Evolutionary conservation across 2,113 vertebrate genomes (phyloP), one percentile per base, ranked within the genome.

Genomic region (Oxygymnocypris stewartii): DNA sequence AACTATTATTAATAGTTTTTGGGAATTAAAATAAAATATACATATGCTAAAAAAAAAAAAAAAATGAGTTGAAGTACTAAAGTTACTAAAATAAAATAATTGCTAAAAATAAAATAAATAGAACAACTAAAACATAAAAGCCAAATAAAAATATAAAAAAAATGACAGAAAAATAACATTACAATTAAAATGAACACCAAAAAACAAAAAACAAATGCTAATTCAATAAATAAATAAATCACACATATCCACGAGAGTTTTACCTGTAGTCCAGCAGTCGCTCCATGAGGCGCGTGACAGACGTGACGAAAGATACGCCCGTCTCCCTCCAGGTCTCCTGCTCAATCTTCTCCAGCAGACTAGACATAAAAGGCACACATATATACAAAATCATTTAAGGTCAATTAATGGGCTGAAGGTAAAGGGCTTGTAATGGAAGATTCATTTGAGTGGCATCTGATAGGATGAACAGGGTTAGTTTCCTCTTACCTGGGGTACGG

Each of bases 241-340:
- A 59, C 35, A 28, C 28, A 31, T 31, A 31, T 31, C 28, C 28
- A 31, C 28, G 28, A 35, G 25, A 7, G 47, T 25, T 40, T 75
- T 78, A 98, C 98, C 98, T 95, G 91, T 99, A 99, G 94, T 99
- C 98, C 76, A 99, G 95, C 80, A 99, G 96, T 3, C 98, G 96
- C 89, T 99, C 98, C 97, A 99, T 99, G 89, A 99, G 95, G 12
- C 98, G 96, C 0, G 98, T 99, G 76, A 99, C 97, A 0, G 98
- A 99, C 0, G 97, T 98, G 61, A 99, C 96, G 13, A 99, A 99
- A 10, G 98, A 99, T 90, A 97, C 95, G 4, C 98, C 98, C 0
- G 97, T 99, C 91, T 99, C 98, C 25, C 98, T 94, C 98, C 98
- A 99, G 0, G 98, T 99, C 87, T 99, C 98, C 92, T 99, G 98